Conservation (phyloP, 2,113 vertebrate genomes). For the Polypterus senegalus region DNA sequence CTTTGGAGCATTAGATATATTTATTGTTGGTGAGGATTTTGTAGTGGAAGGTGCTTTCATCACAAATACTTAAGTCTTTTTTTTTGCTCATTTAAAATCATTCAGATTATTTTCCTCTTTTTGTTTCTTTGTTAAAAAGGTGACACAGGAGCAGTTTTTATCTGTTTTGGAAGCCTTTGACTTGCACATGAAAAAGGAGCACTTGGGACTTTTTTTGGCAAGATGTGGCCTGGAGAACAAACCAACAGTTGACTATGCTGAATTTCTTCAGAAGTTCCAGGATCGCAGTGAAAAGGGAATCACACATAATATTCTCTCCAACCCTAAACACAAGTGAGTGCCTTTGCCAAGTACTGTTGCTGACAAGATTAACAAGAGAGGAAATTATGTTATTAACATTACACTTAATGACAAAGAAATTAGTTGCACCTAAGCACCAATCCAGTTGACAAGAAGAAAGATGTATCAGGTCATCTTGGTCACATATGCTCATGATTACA, state of each 20-base stretch:
- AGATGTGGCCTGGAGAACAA: conserved; percentile 25
- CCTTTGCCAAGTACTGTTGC: conserved; percentile 3
- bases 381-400: too few relatives aligned
- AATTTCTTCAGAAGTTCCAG: conserved; percentile 27
- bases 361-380: too few relatives aligned
- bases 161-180: conserved; percentile 25
- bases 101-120: neutral
- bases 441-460: too few relatives aligned
- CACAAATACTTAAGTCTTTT: too few relatives aligned
- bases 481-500: too few relatives aligned
- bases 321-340: conserved; percentile 27
- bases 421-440: too few relatives aligned
- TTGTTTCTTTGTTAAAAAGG: conserved; percentile 9
- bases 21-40: too few relatives aligned
- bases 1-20: too few relatives aligned
- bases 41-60: too few relatives aligned
- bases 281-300: conserved; percentile 21
- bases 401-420: too few relatives aligned
- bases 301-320: conserved; percentile 30
- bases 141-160: conserved; percentile 27
- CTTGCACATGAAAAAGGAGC: conserved; percentile 25
- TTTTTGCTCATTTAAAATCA: too few relatives aligned
- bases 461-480: too few relatives aligned
- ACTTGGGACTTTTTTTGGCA: conserved; percentile 30
- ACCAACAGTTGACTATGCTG: conserved; percentile 21